Evolutionary conservation across 2,797 vertebrate genomes (phyloP).

Genomic region (Lutjanus campechanus): DNA sequence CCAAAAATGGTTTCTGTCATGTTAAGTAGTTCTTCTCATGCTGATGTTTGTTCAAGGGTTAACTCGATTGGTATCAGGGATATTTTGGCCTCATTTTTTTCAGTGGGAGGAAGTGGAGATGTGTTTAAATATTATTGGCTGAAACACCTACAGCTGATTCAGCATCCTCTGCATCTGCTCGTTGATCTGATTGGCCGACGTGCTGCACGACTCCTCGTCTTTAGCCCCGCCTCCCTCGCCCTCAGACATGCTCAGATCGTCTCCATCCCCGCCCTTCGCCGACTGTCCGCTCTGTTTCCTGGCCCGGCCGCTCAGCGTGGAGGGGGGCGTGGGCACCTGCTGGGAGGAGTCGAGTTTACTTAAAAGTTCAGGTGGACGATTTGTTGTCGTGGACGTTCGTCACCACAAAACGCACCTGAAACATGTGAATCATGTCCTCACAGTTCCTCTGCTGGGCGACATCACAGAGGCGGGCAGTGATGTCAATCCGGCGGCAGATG

Average conservation of each 20-base stretch:
- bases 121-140: fast-evolving
- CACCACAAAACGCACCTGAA: constrained; percentile 85
- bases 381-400: fast-evolving
- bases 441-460: constrained; percentile 96
- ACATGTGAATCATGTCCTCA: constrained; percentile 92
- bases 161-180: constrained; percentile 97
- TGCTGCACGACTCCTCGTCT: constrained; percentile 89
- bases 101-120: too few relatives aligned
- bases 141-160: constrained; percentile 88
- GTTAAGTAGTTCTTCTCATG: too few relatives aligned
- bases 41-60: too few relatives aligned
- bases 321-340: constrained; percentile 91
- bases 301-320: constrained; percentile 86
- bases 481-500: constrained; percentile 95
- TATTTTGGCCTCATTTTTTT: too few relatives aligned
- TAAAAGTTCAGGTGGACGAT: background rate
- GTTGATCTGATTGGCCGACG: constrained; percentile 91
- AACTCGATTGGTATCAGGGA: too few relatives aligned
- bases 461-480: constrained; percentile 94
- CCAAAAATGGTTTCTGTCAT: too few relatives aligned
- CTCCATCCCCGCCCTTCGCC: constrained; percentile 83
- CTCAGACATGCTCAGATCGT: constrained; percentile 89
- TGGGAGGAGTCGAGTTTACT: constrained; percentile 17
- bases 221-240: constrained; percentile 86
- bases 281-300: constrained; percentile 82